Evolutionary conservation across 2,888 invertebrate genomes (phyloP).

Genomic region (Silvanus unidentatus): DNA sequence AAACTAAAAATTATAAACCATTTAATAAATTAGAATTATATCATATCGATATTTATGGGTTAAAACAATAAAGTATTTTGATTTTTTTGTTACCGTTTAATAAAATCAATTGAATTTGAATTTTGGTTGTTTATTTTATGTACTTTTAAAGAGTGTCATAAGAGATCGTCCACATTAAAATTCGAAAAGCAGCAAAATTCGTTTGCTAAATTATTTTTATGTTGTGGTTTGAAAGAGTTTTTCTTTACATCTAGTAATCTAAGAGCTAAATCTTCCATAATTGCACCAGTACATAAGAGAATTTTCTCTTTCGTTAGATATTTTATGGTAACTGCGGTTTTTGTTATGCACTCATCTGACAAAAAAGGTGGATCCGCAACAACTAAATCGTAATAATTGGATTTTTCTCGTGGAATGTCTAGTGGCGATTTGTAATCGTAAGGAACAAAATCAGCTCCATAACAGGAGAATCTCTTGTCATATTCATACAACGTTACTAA

Average conservation of each 20-base stretch:
- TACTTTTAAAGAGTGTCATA: constrained; percentile 18
- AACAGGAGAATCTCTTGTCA: constrained; percentile 75
- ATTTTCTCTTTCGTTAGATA: constrained; percentile 66
- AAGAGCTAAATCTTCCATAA: constrained; percentile 68
- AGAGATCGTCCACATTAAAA: constrained; percentile 61
- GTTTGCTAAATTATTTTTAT: constrained; percentile 86
- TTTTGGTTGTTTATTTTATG: neutral
- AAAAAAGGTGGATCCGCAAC: constrained; percentile 94
- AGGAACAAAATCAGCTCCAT: constrained; percentile 70
- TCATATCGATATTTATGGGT: neutral
- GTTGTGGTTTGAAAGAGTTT: constrained; percentile 70
- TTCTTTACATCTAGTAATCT: constrained; percentile 58
- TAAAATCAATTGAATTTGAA: too few relatives aligned
- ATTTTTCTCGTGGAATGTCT: constrained; percentile 56
- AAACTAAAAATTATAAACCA: neutral
- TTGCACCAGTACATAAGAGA: constrained; percentile 80
- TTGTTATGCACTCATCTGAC: constrained; percentile 84
- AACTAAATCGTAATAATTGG: constrained; percentile 69
- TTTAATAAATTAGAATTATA: neutral
- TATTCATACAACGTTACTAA: constrained; percentile 58
- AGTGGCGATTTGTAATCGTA: constrained; percentile 85
- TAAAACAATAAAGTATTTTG: neutral
- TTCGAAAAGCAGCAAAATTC: constrained; percentile 89
- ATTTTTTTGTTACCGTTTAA: neutral
- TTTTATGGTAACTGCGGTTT: constrained; percentile 72